A percentile compares a stretch with the other conserved stretches of the same genome.
phyloP scores from a whole-genome alignment of 2,888 invertebrate genomes.

The Formica aserva region DNA sequence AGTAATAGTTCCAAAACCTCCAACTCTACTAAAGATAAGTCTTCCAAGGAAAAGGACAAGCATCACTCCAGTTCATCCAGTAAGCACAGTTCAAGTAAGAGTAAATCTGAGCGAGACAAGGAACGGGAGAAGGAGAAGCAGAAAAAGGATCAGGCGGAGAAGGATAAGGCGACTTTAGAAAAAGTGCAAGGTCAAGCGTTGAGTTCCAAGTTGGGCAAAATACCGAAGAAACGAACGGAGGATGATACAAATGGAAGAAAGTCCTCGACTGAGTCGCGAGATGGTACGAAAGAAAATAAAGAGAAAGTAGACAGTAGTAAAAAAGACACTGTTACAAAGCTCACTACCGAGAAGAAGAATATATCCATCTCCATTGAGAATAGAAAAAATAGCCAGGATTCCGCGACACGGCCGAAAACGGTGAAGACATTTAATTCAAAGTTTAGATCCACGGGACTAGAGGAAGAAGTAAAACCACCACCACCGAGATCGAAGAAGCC shows the following conservation, averaged over 20 bases:
- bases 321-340: conserved; percentile 80
- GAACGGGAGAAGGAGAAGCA: conserved; percentile 86
- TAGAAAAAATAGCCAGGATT: conserved; percentile 89
- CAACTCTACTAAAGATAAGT: conserved; percentile 80
- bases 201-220: conserved; percentile 91
- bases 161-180: conserved; percentile 90
- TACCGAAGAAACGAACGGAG: conserved; percentile 90
- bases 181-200: conserved; percentile 90
- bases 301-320: conserved; percentile 78
- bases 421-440: conserved; percentile 97
- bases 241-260: conserved; percentile 80
- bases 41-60: conserved; percentile 81
- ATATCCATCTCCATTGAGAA: conserved; percentile 94
- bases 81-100: conserved; percentile 76
- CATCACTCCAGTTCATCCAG: conserved; percentile 78
- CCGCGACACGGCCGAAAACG: conserved; percentile 92
- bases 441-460: conserved; percentile 96
- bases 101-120: conserved; percentile 83
- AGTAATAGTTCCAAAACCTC: conserved; percentile 78
- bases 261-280: conserved; percentile 82
- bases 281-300: conserved; percentile 83
- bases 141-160: conserved; percentile 88
- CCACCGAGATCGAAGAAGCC: conserved; percentile 91
- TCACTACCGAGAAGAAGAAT: conserved; percentile 88
- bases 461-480: conserved; percentile 95